These are phyloP conservation scores for Dendropsophus ebraccatus DNA, from an alignment of 2,113 vertebrate genomes.

Conservation along the genomic window DNA sequence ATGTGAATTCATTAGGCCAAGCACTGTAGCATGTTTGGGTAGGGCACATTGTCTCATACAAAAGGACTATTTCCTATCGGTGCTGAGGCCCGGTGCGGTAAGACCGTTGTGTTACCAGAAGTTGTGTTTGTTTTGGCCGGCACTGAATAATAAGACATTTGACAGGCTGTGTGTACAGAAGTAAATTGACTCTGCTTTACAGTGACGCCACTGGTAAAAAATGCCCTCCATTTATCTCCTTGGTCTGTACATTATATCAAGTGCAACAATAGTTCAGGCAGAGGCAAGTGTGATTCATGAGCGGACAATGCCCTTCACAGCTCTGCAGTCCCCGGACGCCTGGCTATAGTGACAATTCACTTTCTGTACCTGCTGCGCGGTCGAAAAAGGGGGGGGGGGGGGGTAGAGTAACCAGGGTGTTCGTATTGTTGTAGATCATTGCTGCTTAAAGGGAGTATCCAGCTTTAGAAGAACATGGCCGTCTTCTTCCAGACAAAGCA, in stretches of 20 bases:
- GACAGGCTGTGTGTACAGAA: conserved; percentile 67
- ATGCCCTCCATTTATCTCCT: conserved; percentile 67
- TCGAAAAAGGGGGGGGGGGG: background rate
- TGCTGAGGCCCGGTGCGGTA: background rate
- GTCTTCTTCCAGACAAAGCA: too few relatives aligned
- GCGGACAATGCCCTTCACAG: conserved; percentile 28
- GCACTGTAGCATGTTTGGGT: background rate
- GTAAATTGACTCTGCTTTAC: conserved; percentile 66
- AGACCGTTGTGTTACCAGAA: conserved; percentile 3
- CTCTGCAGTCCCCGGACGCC: background rate
- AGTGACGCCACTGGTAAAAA: conserved; percentile 72
- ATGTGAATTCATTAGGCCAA: too few relatives aligned
- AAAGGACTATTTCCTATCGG: background rate
- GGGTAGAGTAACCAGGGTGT: too few relatives aligned
- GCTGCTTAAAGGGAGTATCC: too few relatives aligned
- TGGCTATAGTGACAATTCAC: background rate
- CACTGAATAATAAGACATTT: conserved; percentile 53
- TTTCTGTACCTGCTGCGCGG: background rate
- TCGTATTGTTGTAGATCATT: too few relatives aligned
- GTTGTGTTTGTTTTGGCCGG: conserved; percentile 11
- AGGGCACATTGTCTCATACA: background rate
- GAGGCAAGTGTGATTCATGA: conserved; percentile 60
- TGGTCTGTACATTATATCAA: conserved; percentile 65
- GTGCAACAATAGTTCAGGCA: conserved; percentile 65
- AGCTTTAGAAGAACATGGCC: too few relatives aligned